Evolutionary conservation across 2,888 invertebrate genomes (phyloP).

Genomic region (Monoplex corrugatus): DNA sequence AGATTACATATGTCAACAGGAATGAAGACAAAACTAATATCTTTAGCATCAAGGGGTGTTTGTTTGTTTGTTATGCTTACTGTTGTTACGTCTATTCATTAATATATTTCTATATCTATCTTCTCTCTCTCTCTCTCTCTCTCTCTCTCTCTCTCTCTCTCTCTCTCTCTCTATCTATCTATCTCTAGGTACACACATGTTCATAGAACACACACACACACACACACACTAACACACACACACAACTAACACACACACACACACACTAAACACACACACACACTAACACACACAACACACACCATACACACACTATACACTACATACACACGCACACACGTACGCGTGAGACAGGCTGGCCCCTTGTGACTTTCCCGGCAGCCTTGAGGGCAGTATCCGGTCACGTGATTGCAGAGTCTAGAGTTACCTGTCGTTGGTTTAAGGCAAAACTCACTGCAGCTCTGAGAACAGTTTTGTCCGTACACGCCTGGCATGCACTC

Average conservation of each 20-base stretch:
- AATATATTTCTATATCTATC: neutral
- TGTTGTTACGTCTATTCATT: neutral
- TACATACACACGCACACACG: conserved; percentile 2
- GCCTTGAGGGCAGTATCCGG: conserved; percentile 48
- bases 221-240: neutral
- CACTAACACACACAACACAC: conserved; percentile 15
- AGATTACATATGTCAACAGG: too few species aligned
- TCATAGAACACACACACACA: conserved; percentile 10
- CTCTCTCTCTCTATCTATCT: neutral
- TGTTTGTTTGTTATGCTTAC: too few species aligned
- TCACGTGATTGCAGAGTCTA: conserved; percentile 53
- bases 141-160: conserved; percentile 18
- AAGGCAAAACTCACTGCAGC: conserved; percentile 43
- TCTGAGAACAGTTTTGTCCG: conserved; percentile 37
- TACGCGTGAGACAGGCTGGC: conserved; percentile 50
- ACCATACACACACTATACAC: neutral
- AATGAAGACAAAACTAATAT: too few species aligned
- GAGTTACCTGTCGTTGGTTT: neutral
- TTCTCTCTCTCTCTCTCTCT: conserved; percentile 22
- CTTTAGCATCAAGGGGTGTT: too few species aligned
- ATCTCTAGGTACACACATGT: neutral
- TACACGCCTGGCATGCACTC: conserved; percentile 29
- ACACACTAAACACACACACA: neutral
- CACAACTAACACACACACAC: conserved; percentile 4
- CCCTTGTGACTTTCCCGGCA: conserved; percentile 50